A percentile compares a stretch with the other conserved stretches of the same genome.
phyloP scores from a whole-genome alignment of 2,888 invertebrate genomes.

The Hydrotaea diabolus region DNA sequence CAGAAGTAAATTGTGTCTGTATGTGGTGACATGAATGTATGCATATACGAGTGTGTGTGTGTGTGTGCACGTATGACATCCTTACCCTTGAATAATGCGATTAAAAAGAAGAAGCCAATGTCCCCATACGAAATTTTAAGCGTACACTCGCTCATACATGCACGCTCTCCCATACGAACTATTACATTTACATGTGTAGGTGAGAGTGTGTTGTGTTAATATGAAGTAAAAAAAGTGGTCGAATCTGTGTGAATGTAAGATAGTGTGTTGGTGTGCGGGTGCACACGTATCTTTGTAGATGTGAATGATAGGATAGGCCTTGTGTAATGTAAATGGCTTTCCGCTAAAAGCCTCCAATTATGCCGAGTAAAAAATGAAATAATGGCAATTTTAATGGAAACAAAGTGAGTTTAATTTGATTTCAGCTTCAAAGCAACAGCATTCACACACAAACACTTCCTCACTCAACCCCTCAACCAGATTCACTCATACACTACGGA shows the following conservation, averaged over 20 bases:
- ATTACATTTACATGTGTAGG: background rate
- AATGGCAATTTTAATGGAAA: conserved; percentile 46
- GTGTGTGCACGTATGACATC: background rate
- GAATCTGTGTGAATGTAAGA: conserved; percentile 1
- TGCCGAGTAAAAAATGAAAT: conserved; percentile 41
- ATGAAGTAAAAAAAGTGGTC: background rate
- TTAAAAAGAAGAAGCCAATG: background rate
- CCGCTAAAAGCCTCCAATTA: conserved; percentile 34
- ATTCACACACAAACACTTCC: background rate
- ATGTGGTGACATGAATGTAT: too few species aligned
- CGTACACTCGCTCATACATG: conserved; percentile 25
- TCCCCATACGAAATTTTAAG: conserved; percentile 18
- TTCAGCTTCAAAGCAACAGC: conserved; percentile 27
- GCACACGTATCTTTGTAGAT: background rate
- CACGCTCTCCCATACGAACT: background rate
- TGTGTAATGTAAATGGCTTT: conserved; percentile 22
- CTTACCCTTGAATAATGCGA: conserved; percentile 10
- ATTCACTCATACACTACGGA: background rate
- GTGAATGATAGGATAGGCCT: conserved; percentile 25
- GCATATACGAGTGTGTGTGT: too few species aligned
- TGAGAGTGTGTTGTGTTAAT: too few species aligned
- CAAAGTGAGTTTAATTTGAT: conserved; percentile 49
- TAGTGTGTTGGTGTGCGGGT: background rate
- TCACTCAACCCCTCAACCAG: background rate
- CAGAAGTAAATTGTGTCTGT: conserved; percentile 6